Base-by-base conservation (phyloP, 2,888 invertebrate species). In the Mystacides longicornis region DNA sequence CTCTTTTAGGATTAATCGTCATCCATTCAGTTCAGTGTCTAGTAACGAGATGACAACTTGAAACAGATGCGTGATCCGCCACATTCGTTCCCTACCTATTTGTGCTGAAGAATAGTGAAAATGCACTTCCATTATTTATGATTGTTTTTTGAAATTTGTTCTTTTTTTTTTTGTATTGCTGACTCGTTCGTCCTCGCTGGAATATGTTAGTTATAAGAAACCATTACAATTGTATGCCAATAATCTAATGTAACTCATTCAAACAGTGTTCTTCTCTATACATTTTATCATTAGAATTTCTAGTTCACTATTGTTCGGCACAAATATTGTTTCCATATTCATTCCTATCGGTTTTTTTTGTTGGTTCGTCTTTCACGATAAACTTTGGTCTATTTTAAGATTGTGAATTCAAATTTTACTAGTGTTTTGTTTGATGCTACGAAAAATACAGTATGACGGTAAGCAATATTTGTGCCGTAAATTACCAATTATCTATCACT, bases 291-390 rank as follows among this genome's bases (percentile, higher is more conserved):
- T 27, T 7, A 27, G 5, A 27, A 43, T 43, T 43, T 58, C 27
- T 60, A 67, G 83, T 85, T 86, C 86, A 86, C 86, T 86, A 86
- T 86, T 86, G 86, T 86, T 86, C 85, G 86, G 86, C 86, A 86
- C 86, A 81, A 74, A 74, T 68, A 68, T 67, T 67, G 63, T 52
- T n/a, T 37, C 14, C 49, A 20, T 21, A n/a, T n/a, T 31, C 50
- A 49, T 51, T 18, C 23, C 16, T 37, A 43, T 51, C 27, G 16
- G 14, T 43, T 22, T 23, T 47, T 21, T 52, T 20, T 22, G 19
- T 45, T 23, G 23, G 18, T 43, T 19, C 45, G n/a, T n/a, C n/a
- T n/a, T n/a, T n/a, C n/a, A n/a, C n/a, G n/a, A n/a, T n/a, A n/a
- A n/a, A n/a, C 27, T 20, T 47, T n/a, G 23, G 20, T 45, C 18